Evolutionary conservation across 2,797 vertebrate species (phyloP).

Genomic region (Spatula versicolor): DNA sequence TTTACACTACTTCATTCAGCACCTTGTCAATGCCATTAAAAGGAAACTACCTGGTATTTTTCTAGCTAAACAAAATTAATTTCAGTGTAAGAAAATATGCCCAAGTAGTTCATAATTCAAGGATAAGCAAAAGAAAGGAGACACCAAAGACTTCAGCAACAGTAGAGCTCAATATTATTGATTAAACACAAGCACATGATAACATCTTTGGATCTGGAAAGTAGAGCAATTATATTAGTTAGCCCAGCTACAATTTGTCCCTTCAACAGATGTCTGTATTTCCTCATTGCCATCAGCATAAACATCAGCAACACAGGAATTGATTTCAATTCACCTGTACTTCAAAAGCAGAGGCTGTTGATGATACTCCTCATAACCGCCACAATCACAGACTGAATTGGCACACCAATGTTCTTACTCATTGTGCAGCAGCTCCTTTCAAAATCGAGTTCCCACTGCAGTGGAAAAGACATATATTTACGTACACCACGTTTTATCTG

Average conservation of each 20-base stretch:
- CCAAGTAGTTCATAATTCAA: neutral
- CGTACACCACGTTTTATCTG: neutral
- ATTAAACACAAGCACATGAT: neutral
- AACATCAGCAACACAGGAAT: neutral
- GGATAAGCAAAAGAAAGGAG: neutral
- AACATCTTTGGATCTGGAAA: neutral
- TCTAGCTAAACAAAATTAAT: neutral
- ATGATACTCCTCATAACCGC: neutral
- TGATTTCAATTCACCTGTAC: neutral
- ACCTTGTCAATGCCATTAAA: neutral
- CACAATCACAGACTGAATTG: neutral
- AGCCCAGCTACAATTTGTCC: neutral
- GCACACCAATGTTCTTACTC: neutral
- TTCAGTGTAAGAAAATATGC: neutral
- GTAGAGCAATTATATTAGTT: rapidly evolving
- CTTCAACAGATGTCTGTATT: neutral
- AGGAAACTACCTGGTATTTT: neutral
- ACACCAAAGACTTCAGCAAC: neutral
- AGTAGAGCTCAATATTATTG: neutral
- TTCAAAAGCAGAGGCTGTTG: neutral
- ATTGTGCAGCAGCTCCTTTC: neutral
- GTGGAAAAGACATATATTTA: too few relatives aligned
- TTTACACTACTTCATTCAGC: neutral
- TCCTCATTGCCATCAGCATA: neutral
- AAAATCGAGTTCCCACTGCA: neutral